Evolutionary conservation across 1,140 invertebrate genomes (phyloP), one percentile per base, ranked within the genome.

Genomic region (Drosophila persimilis): DNA sequence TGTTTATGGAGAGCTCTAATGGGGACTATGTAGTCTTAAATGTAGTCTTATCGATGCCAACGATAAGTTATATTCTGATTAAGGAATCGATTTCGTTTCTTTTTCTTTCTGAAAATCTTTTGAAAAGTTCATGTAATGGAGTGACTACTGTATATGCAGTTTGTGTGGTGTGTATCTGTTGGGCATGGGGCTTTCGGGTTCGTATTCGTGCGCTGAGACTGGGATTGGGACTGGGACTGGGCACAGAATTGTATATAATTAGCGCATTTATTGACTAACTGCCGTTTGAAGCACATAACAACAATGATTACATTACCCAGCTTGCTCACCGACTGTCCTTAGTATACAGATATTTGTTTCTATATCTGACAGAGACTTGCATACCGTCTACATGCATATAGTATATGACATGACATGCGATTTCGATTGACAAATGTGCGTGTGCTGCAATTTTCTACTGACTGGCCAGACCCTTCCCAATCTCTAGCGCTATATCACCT

Each of bases 251-350:
- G 74, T 88, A 69, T 88, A 86, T 81, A 86, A 86, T 86, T 86
- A 86, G 74, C 78, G 78, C 74, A 73, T 64, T 86, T 81, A 88
- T 86, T 88, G 83, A 71, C 77, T 77, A 76, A 86, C 83, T 74
- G 65, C 62, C 66, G 55, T 50, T 74, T 65, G 71, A 70, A 65
- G 62, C 67, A 73, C 70, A 72, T 41, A 69, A 66, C 45, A 59
- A 70, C 72, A 73, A 59, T 73, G 59, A 63, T 55, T 63, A 46
- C 43, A 63, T 55, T 63, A 48, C 43, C 45, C 47, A 54, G 48
- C 73, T 72, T 59, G 53, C 29, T 58, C 29, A 50, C 20, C 43
- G 48, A 50, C 44, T 39, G 0, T 13, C 11, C 11, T 13, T 39
- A 47, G 62, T 69, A 29, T 54, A 75, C 43, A 35, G 46, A 73